These are phyloP conservation scores for Archilochus colubris DNA, from an alignment of 2,113 vertebrate genomes.

Conservation along the genomic window DNA sequence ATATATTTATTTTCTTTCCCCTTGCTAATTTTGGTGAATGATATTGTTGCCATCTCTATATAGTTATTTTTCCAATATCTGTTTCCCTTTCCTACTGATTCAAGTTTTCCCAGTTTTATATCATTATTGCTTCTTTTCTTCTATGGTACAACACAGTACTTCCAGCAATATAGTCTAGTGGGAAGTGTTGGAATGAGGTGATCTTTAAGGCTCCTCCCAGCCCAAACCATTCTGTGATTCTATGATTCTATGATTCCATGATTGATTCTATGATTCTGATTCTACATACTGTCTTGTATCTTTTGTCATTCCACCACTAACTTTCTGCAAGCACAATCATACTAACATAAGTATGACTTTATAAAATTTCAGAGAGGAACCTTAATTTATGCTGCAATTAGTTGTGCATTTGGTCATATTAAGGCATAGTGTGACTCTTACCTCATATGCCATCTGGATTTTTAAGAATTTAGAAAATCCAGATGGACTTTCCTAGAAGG, in stretches of 20 bases:
- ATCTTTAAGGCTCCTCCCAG: too few species aligned
- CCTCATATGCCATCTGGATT: not conserved
- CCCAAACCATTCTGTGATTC: too few species aligned
- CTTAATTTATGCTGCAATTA: not conserved
- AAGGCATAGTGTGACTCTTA: not conserved
- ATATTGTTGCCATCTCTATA: not conserved
- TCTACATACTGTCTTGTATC: not conserved
- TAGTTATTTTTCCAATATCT: not conserved
- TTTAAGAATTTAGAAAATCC: not conserved
- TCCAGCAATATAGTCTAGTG: too few species aligned
- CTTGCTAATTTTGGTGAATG: not conserved
- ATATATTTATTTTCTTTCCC: not conserved
- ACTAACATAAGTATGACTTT: not conserved
- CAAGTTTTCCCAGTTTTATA: not conserved
- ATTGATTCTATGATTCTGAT: too few species aligned
- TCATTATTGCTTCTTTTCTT: not conserved
- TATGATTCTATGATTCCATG: too few species aligned
- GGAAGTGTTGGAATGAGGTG: too few species aligned
- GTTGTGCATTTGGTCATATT: not conserved
- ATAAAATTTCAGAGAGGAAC: not conserved
- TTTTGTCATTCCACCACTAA: not conserved
- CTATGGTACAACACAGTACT: not conserved
- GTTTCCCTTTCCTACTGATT: not conserved
- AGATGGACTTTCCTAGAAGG: not conserved
- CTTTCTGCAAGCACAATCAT: not conserved